These are phyloP conservation scores for Dicentrarchus labrax DNA, from an alignment of 2,113 vertebrate genomes.

Conservation along the genomic window DNA sequence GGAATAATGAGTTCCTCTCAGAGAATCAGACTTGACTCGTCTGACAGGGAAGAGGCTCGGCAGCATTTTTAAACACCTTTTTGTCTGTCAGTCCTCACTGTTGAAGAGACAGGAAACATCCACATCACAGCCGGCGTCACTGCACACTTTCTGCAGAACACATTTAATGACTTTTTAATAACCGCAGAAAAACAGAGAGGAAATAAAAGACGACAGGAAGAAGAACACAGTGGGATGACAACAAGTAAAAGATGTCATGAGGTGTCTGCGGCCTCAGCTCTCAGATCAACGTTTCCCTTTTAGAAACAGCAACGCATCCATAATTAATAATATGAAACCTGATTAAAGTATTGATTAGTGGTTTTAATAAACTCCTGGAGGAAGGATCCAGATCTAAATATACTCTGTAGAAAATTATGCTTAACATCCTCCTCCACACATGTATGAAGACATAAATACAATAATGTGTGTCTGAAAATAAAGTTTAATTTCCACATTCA, in stretches of 20 bases:
- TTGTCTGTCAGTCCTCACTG: slow-evolving; percentile 1
- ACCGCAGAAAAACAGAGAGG: neutral
- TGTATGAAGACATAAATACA: no score
- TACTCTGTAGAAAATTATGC: no score
- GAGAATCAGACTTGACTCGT: neutral
- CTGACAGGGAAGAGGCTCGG: neutral
- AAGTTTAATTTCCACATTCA: no score
- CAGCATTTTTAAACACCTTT: neutral
- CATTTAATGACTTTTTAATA: neutral
- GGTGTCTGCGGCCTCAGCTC: neutral
- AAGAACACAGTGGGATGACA: neutral
- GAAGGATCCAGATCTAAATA: neutral
- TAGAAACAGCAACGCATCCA: neutral
- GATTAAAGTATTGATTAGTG: neutral
- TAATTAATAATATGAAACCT: neutral
- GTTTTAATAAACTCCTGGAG: neutral
- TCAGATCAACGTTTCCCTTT: neutral
- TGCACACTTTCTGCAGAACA: neutral
- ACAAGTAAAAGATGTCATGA: no score
- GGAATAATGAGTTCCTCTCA: slow-evolving; percentile 26
- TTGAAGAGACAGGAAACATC: slow-evolving; percentile 13
- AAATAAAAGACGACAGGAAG: neutral
- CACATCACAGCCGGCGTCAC: neutral
- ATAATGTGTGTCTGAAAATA: no score
- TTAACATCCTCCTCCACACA: no score